These are phyloP conservation scores for Galeruca laticollis DNA, from an alignment of 2,888 invertebrate species.

Conservation along the genomic window DNA sequence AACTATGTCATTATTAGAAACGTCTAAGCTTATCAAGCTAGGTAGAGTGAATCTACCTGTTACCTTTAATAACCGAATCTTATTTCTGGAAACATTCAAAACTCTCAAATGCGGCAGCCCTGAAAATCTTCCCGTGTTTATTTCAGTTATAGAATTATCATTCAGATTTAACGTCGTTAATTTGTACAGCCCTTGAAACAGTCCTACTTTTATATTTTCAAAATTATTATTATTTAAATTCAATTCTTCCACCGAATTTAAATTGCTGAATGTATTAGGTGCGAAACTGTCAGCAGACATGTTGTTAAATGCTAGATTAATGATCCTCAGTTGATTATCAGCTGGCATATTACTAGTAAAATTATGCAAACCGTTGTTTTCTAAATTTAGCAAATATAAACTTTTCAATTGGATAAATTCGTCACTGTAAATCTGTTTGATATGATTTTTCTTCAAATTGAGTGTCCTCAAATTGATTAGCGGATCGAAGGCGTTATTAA, in stretches of 20 bases:
- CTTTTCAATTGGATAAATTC: slow-evolving; percentile 52
- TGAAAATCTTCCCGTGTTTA: slow-evolving; percentile 57
- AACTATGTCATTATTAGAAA: slow-evolving; percentile 58
- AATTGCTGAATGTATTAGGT: slow-evolving; percentile 55
- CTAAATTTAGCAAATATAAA: slow-evolving; percentile 50
- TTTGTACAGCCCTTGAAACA: slow-evolving; percentile 56
- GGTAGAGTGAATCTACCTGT: slow-evolving; percentile 58
- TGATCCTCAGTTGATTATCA: slow-evolving; percentile 55
- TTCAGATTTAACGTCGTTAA: slow-evolving; percentile 58
- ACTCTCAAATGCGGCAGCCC: slow-evolving; percentile 59
- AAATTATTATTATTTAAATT: slow-evolving; percentile 57
- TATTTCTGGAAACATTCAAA: slow-evolving; percentile 59
- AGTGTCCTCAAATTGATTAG: slow-evolving; percentile 49
- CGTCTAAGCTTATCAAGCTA: slow-evolving; percentile 58
- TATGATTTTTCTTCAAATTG: slow-evolving; percentile 54
- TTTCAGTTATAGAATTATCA: slow-evolving; percentile 55
- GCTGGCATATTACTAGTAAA: slow-evolving; percentile 54
- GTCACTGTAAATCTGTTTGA: slow-evolving; percentile 41
- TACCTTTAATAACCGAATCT: slow-evolving; percentile 51
- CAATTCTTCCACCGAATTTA: slow-evolving; percentile 57
- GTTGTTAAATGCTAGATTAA: slow-evolving; percentile 58
- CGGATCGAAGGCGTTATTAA: slow-evolving; percentile 36
- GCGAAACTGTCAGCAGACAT: slow-evolving; percentile 52
- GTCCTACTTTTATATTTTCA: slow-evolving; percentile 51
- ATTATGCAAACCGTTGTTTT: slow-evolving; percentile 54